Conservation (phyloP, 2,888 invertebrate genomes). For the Thera obeliscata region DNA sequence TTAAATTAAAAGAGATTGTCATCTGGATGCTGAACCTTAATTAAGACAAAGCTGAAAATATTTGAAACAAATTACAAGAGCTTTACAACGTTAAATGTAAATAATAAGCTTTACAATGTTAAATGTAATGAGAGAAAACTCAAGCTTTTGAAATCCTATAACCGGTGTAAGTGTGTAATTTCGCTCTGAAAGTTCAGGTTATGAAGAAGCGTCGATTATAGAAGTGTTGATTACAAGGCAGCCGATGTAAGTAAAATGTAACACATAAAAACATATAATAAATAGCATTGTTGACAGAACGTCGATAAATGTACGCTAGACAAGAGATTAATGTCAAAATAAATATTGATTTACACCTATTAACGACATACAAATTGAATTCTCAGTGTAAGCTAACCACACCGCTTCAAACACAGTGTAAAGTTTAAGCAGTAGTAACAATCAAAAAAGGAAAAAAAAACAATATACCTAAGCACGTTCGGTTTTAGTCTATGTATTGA, state of each 20-base stretch:
- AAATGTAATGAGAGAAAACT: constrained; percentile 8
- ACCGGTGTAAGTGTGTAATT: background rate
- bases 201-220: background rate
- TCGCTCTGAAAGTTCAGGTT: too few relatives aligned
- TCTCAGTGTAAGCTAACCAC: constrained; percentile 24
- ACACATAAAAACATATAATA: constrained; percentile 23
- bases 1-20: constrained; percentile 43
- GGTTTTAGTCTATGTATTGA: background rate
- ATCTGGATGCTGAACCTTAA: constrained; percentile 39
- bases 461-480: background rate
- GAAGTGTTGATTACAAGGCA: constrained; percentile 14
- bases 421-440: constrained; percentile 1
- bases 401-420: constrained; percentile 16
- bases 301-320: constrained; percentile 30
- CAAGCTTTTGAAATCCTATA: constrained; percentile 3
- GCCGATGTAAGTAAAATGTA: constrained; percentile 14
- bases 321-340: constrained; percentile 39
- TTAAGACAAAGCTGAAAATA: constrained; percentile 40
- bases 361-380: constrained; percentile 35
- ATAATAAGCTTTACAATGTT: too few relatives aligned
- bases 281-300: constrained; percentile 32
- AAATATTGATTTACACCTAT: constrained; percentile 40
- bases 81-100: constrained; percentile 3
- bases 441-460: too few relatives aligned
- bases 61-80: constrained; percentile 31